Conservation (phyloP, 2,113 vertebrate species). For the Cyprinodon brontotheroides region DNA sequence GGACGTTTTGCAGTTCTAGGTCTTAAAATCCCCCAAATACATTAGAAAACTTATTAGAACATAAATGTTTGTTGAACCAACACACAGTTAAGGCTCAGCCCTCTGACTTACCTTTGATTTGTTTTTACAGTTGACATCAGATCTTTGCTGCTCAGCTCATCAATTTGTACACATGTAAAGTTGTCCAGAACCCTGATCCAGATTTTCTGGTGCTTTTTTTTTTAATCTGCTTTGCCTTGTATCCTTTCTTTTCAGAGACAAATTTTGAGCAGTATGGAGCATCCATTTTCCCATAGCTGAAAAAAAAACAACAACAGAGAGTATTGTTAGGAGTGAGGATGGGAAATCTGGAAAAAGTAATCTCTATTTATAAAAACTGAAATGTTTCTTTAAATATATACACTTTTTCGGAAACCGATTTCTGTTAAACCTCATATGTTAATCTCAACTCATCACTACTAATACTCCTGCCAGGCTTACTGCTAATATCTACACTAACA, state of each 20-base stretch:
- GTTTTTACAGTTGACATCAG: background rate
- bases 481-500: too few species aligned
- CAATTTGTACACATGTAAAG: background rate
- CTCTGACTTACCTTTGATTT: constrained; percentile 33
- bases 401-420: background rate
- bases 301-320: constrained; percentile 11
- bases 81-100: background rate
- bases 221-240: background rate
- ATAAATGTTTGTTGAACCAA: background rate
- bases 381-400: background rate
- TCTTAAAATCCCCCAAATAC: too few species aligned
- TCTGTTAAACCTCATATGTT: background rate
- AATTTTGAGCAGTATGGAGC: constrained; percentile 2
- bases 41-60: too few species aligned
- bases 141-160: background rate
- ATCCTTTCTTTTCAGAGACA: constrained; percentile 15
- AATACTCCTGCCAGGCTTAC: too few species aligned
- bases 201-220: constrained; percentile 14
- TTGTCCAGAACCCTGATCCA: background rate
- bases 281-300: constrained; percentile 25
- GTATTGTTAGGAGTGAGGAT: constrained; percentile 1
- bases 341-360: background rate
- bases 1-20: too few species aligned
- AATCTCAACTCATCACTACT: too few species aligned
- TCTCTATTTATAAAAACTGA: background rate